Evolutionary conservation across 1,140 invertebrate species (phyloP), one percentile per base, ranked within the genome.

Genomic region (Anastatus disparis): DNA sequence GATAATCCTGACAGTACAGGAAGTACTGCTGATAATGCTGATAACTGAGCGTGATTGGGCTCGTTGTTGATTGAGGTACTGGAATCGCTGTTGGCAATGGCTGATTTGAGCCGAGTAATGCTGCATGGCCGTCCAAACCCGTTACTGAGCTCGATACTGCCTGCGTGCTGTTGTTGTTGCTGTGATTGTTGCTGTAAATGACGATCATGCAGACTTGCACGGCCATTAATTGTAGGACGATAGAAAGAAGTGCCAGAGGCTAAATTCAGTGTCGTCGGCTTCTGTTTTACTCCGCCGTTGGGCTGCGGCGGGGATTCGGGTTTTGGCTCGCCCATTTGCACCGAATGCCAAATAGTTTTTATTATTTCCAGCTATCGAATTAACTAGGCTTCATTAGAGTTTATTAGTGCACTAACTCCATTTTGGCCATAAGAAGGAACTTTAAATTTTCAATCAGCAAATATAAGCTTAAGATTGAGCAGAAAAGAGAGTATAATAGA

Each of bases 261-360:
- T 24, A 86, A 74, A 56, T 86, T 85, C 53, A 87, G 65, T 46
- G 80, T 85, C 26, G 79, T 84, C 61, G 84, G 82, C 73, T 87
- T 87, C 65, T 86, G 84, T 76, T 86, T 86, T 52, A 83, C 82
- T 79, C 82, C 83, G 78, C 83, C 82, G 78, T 83, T 83, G 62
- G 81, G 75, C 78, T 85, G 83, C 78, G 80, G 82, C 79, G 81
- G 78, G 53, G 79, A 71, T 68, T 79, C 81, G 70, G 83, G 76
- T 61, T 79, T 82, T 74, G 82, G 82, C 53, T 84, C 83, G 79
- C 81, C 82, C 83, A 85, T 85, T 85, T 85, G 82, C 76, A 70
- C 66, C 24, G 22, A 35, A n/a, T 35, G 10, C 31, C 31, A 10
- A 35, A 6, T 35, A 35, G 31, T 10, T 35, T 10, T 35, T 10